Base-by-base conservation (phyloP, 2,797 vertebrate genomes). In the Sebastes paucispinis region DNA sequence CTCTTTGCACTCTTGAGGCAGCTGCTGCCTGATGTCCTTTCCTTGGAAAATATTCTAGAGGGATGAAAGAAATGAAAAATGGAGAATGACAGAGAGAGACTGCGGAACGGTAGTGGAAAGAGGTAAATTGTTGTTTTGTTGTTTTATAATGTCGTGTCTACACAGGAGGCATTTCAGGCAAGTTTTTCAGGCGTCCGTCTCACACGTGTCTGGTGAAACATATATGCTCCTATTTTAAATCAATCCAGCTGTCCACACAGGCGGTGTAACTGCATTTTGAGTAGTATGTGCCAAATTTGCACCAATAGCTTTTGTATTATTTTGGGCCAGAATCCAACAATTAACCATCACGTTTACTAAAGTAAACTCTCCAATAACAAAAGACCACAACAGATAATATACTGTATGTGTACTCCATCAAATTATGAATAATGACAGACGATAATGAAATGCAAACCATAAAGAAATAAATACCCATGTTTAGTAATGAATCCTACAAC, bases 21-120 rank as follows among this genome's bases (percentile, higher is more conserved):
- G 92, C 89, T 97, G 97, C 84, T 96, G 96, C 32, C 96, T 94
- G 85, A 98, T 97, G 90, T 98, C 97, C 66, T 97, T 96, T 22
- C 97, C 97, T 77, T 96, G 89, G 83, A 98, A 98, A 87, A 98
- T 97, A 81, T 97, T 98, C 97, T 98, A 79, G 50, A 34, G 8
- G 18, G 50, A 70, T 31, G 8, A 14, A 63, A 70, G 69, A 59
- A 29, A 29, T n/a, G 2, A 32, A 18, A 82, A 62, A 69, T 57
- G 8, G 12, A 50, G 3, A 58, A 8, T n/a, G 13, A 73, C 11
- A 60, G 5, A 22, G 4, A 78, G 43, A 50, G 8, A 43, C 7
- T 20, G 13, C 4, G 1, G 12, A 22, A 60, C 1, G 4, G 25
- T 29, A 12, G 4, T 7, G 8, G 9, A 43, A 65, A 76, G 18